Evolutionary conservation across 2,888 invertebrate species (phyloP).

Genomic region (Creontiades dilutus): DNA sequence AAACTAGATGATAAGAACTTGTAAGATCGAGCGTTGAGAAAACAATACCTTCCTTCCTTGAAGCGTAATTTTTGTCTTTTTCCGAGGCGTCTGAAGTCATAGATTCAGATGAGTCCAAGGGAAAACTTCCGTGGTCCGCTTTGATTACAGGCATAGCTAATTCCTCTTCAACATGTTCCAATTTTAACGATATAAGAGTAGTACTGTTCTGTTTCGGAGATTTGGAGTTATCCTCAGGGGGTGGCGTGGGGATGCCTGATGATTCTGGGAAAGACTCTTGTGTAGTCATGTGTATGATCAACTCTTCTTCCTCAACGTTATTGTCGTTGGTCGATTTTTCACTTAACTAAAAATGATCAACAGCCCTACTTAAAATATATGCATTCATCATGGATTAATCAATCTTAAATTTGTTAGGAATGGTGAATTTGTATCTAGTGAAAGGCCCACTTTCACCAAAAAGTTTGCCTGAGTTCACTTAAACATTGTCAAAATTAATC

Average conservation of each 20-base stretch:
- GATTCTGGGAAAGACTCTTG: background rate
- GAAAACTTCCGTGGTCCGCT: background rate
- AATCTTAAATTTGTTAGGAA: no score
- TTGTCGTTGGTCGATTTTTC: background rate
- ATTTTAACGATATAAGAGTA: background rate
- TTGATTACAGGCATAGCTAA: background rate
- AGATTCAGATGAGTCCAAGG: background rate
- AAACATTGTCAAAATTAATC: no score
- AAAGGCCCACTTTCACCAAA: no score
- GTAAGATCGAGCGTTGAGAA: no score
- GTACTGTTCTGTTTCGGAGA: background rate
- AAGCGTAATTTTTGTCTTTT: constrained; percentile 56
- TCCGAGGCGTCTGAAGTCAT: constrained; percentile 76
- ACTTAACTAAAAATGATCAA: background rate
- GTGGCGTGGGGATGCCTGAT: constrained; percentile 43
- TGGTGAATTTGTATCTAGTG: no score
- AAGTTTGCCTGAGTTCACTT: no score
- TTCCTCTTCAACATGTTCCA: background rate
- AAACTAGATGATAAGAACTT: no score
- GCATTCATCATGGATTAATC: no score
- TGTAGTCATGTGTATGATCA: background rate
- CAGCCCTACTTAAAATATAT: no score
- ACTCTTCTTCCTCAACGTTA: constrained; percentile 26
- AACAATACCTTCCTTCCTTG: background rate
- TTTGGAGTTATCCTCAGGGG: constrained; percentile 28